Evolutionary conservation across 2,888 invertebrate genomes (phyloP), one percentile per base, ranked within the genome.

Genomic region (Pemphredon lugubris): DNA sequence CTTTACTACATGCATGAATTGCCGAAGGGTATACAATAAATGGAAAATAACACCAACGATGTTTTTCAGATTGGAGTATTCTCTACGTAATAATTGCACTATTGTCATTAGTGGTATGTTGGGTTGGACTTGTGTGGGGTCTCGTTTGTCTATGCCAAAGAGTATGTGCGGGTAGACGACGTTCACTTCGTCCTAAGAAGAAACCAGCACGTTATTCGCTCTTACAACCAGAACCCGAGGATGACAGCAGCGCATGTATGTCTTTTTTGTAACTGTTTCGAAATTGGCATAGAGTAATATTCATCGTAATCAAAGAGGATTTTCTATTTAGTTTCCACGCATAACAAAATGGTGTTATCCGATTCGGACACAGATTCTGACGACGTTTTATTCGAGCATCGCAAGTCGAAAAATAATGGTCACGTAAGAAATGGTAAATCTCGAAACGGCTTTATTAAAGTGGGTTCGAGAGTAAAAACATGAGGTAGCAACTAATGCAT

Each of bases 81-180:
- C 92, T 98, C 59, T 97, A 98, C 90, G 96, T 97, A 39, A 94
- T 96, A 79, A 94, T 98, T 83, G 94, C 94, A 59, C 91, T 94
- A 54, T 82, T 91, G 20, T 88, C 90, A 23, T 90, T 94, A 81
- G 90, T 92, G 42, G 89, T 92, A 66, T 93, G 93, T 87, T 91
- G 92, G 83, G 92, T 94, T 51, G 93, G 92, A 47, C 90, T 92
- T 21, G 90, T 92, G 73, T 95, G 94, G 94, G 93, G 93, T 40
- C 86, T 93, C 14, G 90, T 93, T 18, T 94, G 94, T 80, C 88
- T 94, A 9, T 94, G 93, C 81, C 92, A 92, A 53, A 91, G 90
- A 77, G 90, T 90, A 83, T 92, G 92, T 85, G 90, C 85, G 69
- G 90, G 89, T 39, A 88, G 89, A 73, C 91, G 91, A 75, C 90